phyloP scores from a whole-genome alignment of 1,140 invertebrate genomes.

The Heliothis subflexa region DNA sequence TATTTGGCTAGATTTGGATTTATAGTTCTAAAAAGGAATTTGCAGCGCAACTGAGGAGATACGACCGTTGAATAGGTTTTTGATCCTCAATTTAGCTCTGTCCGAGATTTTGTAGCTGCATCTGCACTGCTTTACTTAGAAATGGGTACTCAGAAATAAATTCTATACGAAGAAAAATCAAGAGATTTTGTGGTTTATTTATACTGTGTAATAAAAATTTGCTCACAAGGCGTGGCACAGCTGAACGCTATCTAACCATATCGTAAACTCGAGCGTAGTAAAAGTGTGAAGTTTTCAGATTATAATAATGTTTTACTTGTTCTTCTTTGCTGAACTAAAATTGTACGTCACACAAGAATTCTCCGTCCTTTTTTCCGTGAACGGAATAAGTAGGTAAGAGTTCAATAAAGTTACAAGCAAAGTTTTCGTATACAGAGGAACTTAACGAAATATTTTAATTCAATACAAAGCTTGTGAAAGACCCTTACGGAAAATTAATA shows the following conservation, averaged over 20 bases:
- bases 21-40: conserved; percentile 23
- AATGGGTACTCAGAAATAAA: background rate
- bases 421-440: no score
- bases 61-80: background rate
- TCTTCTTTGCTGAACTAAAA: background rate
- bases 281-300: conserved; percentile 18
- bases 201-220: background rate
- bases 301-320: background rate
- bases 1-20: conserved; percentile 14
- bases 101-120: background rate
- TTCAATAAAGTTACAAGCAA: background rate
- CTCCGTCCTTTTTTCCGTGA: no score
- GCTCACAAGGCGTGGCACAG: background rate
- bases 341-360: background rate
- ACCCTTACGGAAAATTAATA: no score
- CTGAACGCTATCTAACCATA: background rate
- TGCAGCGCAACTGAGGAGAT: background rate
- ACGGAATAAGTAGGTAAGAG: no score
- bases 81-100: background rate
- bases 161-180: background rate
- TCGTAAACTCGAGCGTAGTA: conserved; percentile 15
- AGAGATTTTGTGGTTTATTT: conserved; percentile 1
- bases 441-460: no score
- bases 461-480: no score
- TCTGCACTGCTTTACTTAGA: background rate